Evolutionary conservation across 2,113 vertebrate species (phyloP).

Genomic region (Henicopernis longicauda): DNA sequence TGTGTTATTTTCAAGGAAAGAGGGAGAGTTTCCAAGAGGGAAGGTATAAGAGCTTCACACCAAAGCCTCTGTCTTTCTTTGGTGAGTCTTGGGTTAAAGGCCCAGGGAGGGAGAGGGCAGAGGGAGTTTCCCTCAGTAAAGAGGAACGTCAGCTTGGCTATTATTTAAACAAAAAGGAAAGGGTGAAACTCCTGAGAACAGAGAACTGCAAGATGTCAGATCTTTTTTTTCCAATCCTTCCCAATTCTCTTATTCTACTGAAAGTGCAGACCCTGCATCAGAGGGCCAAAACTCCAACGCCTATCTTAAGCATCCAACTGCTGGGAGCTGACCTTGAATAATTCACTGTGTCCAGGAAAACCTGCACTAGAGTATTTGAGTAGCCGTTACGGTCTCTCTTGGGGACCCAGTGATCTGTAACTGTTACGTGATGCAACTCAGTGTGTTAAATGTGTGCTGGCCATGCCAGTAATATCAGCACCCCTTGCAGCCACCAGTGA

Average conservation of each 20-base stretch:
- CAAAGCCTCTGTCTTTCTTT: neutral
- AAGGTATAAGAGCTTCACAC: neutral
- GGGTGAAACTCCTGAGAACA: neutral
- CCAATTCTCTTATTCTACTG: neutral
- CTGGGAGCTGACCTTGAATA: neutral
- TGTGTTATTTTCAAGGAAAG: neutral
- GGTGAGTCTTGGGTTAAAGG: neutral
- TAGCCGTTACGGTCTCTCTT: accelerated
- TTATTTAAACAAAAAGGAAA: neutral
- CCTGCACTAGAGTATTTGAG: neutral
- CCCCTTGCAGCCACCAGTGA: neutral
- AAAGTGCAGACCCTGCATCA: neutral
- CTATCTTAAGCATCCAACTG: neutral
- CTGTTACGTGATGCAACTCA: neutral
- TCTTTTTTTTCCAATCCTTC: neutral
- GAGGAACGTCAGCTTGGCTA: neutral
- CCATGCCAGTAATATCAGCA: neutral
- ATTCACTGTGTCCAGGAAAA: neutral
- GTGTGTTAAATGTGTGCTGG: neutral
- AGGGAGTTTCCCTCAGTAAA: neutral
- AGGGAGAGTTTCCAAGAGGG: neutral
- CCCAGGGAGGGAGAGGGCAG: neutral
- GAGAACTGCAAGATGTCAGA: neutral
- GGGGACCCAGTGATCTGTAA: neutral
- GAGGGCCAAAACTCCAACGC: neutral